Base-by-base conservation (phyloP, 23 tunicate species). In the Aplidium turbinatum region DNA sequence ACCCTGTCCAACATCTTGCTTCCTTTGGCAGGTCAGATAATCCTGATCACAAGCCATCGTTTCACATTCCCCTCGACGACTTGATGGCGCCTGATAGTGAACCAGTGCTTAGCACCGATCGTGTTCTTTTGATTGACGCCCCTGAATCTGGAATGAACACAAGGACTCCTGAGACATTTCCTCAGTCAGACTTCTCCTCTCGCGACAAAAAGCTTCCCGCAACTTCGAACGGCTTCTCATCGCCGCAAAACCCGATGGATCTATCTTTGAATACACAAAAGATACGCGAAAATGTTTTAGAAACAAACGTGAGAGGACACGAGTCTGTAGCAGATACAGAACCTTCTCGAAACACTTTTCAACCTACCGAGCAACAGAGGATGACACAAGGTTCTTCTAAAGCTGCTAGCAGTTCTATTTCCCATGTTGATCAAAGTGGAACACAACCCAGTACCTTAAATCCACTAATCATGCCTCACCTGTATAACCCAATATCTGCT, bases 61-160 rank as follows among this genome's bases (percentile, higher is more conserved):
- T 83, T 36, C 89, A 83, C 69, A 83, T 83, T 29, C 79, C 89
- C 11, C 75, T 83, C 25, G 73, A 75, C 35, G 68, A 46, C 1
- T 38, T 83, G 45, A 65, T 83, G 48, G 75, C 89, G 1, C 11
- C 63, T 33, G 80, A 73, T 28, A 48, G 6, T 4, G 45, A 22
- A 11, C 74, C 74, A 9, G 13, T 42, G 16, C 50, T 42, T 11
- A 42, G 16, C 13, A 18, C 25, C 53, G 0, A 36, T 31, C 5
- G 53, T 68, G 22, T 22, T 9, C 46, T 56, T 16, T 13, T 11
- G 16, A 45, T 45, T 45, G 50, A 45, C 16, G 50, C 11, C 50
- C 50, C 50, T 45, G 50, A 45, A 11, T 11, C 16, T 45, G n/a
- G n/a, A n/a, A n/a, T n/a, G n/a, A n/a, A n/a, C n/a, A n/a, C n/a